Conservation (phyloP, 2,888 invertebrate genomes). For the Ernsta delagoae region DNA sequence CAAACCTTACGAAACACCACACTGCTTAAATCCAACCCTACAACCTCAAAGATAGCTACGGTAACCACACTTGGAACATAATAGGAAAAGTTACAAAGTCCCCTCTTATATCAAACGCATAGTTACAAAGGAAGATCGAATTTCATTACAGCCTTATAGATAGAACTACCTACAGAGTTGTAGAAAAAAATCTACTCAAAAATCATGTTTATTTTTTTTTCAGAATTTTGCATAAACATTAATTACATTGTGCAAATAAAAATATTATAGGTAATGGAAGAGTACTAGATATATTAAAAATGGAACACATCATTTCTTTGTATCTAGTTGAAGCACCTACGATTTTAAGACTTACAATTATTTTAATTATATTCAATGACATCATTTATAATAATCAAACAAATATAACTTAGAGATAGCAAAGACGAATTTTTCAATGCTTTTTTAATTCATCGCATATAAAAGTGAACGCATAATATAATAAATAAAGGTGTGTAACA, state of each 20-base stretch:
- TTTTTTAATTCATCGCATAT: no score
- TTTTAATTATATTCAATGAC: no score
- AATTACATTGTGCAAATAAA: conserved; percentile 34
- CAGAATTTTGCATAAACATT: conserved; percentile 31
- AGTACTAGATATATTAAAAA: conserved; percentile 28
- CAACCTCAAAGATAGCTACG: conserved; percentile 2
- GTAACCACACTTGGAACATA: conserved; percentile 24
- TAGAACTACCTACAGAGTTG: conserved; percentile 32
- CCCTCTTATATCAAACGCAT: conserved; percentile 26
- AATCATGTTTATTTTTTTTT: conserved; percentile 8
- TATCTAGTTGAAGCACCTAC: conserved; percentile 37
- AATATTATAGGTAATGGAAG: conserved; percentile 25
- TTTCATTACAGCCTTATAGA: conserved; percentile 37
- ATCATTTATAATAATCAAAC: no score
- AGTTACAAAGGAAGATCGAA: conserved; percentile 34
- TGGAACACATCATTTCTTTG: conserved; percentile 37
- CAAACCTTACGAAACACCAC: background rate
- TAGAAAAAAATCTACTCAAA: conserved; percentile 34
- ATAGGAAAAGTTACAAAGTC: conserved; percentile 29
- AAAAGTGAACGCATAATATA: no score
- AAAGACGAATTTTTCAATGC: no score
- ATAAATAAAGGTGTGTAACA: no score
- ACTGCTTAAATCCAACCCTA: conserved; percentile 16
- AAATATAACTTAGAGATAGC: no score
- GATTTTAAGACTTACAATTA: conserved; percentile 16